Percentiles rank a stretch among this genome's conserved stretches.
Evolutionary conservation across 2,888 invertebrate genomes (phyloP).

Genomic region (Mythimna vitellina): DNA sequence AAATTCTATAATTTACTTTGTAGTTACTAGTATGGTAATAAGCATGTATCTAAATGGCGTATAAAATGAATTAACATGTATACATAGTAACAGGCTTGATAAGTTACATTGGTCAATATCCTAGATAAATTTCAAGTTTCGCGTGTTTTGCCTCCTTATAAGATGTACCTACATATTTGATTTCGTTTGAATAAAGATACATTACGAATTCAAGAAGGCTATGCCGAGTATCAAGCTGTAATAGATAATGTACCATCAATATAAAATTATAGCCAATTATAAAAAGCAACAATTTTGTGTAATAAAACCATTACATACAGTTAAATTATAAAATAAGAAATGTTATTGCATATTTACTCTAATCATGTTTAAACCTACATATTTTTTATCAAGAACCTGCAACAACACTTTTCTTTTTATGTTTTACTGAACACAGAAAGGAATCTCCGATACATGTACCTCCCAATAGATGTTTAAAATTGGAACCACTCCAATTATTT

Average conservation of each 20-base stretch:
- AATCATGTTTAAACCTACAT: constrained; percentile 2
- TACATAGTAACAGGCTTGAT: constrained; percentile 5
- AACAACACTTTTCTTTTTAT: constrained; percentile 10
- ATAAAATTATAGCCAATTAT: constrained; percentile 1
- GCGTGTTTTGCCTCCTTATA: not conserved
- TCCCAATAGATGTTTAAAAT: constrained; percentile 22
- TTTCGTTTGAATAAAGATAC: not conserved
- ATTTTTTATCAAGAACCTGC: constrained; percentile 10
- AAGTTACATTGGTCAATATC: not conserved
- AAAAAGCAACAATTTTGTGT: constrained; percentile 4
- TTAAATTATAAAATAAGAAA: constrained; percentile 12
- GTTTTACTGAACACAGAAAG: constrained; percentile 11
- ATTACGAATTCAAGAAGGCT: constrained; percentile 21
- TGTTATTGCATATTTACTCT: constrained; percentile 15
- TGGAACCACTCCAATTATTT: constrained; percentile 41
- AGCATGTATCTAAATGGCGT: not conserved
- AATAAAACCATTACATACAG: constrained; percentile 5
- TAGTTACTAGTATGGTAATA: constrained; percentile 6
- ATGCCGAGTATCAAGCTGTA: constrained; percentile 9
- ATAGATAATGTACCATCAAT: constrained; percentile 6
- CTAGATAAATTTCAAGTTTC: not conserved
- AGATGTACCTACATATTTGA: not conserved
- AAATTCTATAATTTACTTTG: not conserved
- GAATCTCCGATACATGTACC: constrained; percentile 26
- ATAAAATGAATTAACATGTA: constrained; percentile 20